Evolutionary conservation across 2,797 vertebrate genomes (phyloP), one percentile per base, ranked within the genome.

Genomic region (Epinephelus awoara): DNA sequence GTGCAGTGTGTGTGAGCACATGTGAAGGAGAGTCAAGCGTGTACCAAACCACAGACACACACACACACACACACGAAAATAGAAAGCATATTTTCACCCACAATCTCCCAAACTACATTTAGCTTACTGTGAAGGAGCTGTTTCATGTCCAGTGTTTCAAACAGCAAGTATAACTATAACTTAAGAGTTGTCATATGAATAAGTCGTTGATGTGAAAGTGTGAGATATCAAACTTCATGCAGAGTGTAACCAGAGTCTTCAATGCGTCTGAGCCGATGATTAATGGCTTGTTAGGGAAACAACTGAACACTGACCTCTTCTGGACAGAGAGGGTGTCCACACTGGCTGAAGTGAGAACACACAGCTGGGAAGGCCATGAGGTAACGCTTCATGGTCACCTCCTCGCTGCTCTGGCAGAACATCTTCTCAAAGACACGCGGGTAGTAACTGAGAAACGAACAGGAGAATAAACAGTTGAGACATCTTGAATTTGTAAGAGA

Each of bases 381-480:
- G 79, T 96, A 97, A 2, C 96, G 94, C 80, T 97, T 92, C 95
- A 97, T 95, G 1, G 85, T 79, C 3, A 89, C 80, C 25, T 97
- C 96, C 78, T 97, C 97, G 54, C 94, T 88, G 62, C 96, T 95
- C 72, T 82, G 81, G 59, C 13, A 27, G 61, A 98, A 98, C 95
- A 98, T 95, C 93, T 96, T 97, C 95, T 99, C 97, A 89, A 97
- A 92, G 38, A 95, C 83, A 0, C 96, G 96, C 0, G 96, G 91
- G 74, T 95, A 96, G 92, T 96, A 98, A 70, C 97, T 99, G 79
- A 42, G 5, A 62, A 57, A 42, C 1, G 63, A 65, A 70, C 14
- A 50, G 23, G 29, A 68, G 1, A 52, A 47, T 7, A 63, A 27
- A 19, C 0, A 38, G 19, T 52, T 2, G 29, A 29, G 18, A 44